These are phyloP conservation scores for Chelonoidis abingdonii DNA, from an alignment of 2,113 vertebrate species.

Conservation along the genomic window DNA sequence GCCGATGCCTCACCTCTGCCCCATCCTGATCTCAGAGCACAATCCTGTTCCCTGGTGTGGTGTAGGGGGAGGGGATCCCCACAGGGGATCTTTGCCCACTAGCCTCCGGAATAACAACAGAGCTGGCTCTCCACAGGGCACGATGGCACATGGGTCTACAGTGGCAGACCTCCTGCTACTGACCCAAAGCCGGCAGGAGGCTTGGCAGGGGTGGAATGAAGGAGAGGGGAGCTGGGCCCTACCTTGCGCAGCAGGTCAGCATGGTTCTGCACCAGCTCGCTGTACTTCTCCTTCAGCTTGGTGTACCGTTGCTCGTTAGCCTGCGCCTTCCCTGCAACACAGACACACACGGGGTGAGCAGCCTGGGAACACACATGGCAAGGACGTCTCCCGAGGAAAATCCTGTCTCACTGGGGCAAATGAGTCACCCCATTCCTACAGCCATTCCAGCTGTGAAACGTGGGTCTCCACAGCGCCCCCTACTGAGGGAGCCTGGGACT, in stretches of 20 bases:
- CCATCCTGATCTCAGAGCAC: background rate
- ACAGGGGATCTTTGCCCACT: background rate
- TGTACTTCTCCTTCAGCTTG: conserved; percentile 98
- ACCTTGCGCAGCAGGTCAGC: conserved; percentile 97
- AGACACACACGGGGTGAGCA: accelerated
- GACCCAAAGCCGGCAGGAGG: background rate
- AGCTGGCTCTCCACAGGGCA: background rate
- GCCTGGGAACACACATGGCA: background rate
- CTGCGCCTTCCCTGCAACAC: conserved; percentile 87
- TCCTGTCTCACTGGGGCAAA: background rate
- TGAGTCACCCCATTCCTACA: background rate
- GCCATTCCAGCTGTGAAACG: accelerated
- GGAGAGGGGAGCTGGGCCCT: background rate
- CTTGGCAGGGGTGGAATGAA: background rate
- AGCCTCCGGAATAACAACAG: background rate
- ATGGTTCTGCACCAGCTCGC: conserved; percentile 94
- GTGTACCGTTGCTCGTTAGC: conserved; percentile 97
- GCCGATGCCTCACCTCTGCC: too few species aligned
- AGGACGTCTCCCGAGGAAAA: background rate
- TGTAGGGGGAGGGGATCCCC: background rate
- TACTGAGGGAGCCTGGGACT: background rate
- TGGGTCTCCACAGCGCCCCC: background rate
- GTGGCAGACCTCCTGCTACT: too few species aligned
- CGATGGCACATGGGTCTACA: background rate
- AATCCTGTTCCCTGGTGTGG: background rate